A percentile compares a stretch with the other conserved stretches of the same genome.
phyloP scores from a whole-genome alignment of 2,888 invertebrate genomes.

The Amiota minor region DNA sequence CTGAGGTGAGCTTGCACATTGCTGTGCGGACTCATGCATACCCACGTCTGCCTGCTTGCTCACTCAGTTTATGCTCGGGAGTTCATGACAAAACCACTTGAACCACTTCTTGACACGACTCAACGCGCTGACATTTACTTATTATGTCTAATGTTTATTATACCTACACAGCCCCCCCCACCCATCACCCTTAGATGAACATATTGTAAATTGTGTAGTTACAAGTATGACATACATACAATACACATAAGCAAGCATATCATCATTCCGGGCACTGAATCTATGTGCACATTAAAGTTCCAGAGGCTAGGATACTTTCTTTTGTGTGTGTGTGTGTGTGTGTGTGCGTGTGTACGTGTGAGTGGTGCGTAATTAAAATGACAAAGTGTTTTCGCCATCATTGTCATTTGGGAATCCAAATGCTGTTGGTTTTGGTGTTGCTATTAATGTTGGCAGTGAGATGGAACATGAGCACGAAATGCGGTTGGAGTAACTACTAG shows the following conservation, averaged over 20 bases:
- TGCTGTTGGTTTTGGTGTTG: background rate
- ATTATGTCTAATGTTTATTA: slow-evolving; percentile 10
- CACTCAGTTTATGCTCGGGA: too few relatives aligned
- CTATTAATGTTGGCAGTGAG: background rate
- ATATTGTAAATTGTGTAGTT: too few relatives aligned
- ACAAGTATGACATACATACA: too few relatives aligned
- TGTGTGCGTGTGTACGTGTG: slow-evolving; percentile 4
- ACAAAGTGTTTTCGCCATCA: slow-evolving; percentile 4
- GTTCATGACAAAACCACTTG: background rate
- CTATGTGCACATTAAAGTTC: too few relatives aligned
- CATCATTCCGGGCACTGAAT: too few relatives aligned
- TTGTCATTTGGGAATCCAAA: background rate
- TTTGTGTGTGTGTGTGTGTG: slow-evolving; percentile 29
- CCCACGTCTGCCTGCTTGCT: background rate
- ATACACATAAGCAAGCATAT: too few relatives aligned
- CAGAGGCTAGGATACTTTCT: too few relatives aligned
- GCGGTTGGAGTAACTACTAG: too few relatives aligned
- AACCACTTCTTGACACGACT: slow-evolving; percentile 17
- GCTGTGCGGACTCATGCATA: slow-evolving; percentile 9
- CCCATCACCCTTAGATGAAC: too few relatives aligned
- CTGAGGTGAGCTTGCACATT: slow-evolving; percentile 53
- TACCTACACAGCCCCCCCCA: too few relatives aligned
- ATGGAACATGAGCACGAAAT: too few relatives aligned
- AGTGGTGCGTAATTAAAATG: slow-evolving; percentile 22
- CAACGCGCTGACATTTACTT: slow-evolving; percentile 14